Conservation (phyloP, 2,113 vertebrate species). For the Corythaeola cristata region DNA sequence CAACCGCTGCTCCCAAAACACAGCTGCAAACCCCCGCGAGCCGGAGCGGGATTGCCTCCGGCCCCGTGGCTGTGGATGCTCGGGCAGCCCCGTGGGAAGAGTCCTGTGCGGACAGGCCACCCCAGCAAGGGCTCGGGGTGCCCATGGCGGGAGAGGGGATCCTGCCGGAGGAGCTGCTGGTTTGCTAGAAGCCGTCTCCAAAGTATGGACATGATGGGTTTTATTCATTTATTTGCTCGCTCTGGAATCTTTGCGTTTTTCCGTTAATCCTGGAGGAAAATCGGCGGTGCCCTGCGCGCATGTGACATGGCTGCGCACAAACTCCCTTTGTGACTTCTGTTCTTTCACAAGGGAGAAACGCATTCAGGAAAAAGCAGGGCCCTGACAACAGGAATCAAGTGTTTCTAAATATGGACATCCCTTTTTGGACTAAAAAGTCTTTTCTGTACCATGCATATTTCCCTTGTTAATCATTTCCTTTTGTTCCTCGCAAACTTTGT, state of each 20-base stretch:
- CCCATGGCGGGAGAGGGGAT: neutral
- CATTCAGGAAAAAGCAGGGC: conserved; percentile 41
- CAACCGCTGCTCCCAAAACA: neutral
- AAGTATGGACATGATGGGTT: neutral
- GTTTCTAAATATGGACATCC: conserved; percentile 69
- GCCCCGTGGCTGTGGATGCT: fast-evolving
- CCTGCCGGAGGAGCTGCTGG: fast-evolving
- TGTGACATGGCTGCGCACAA: neutral
- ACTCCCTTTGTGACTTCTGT: conserved; percentile 44
- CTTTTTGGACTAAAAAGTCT: conserved; percentile 65
- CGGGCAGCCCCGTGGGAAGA: fast-evolving
- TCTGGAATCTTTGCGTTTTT: conserved; percentile 16
- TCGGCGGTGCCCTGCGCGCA: neutral
- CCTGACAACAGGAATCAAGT: conserved; percentile 55
- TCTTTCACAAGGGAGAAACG: neutral
- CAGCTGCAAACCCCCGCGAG: neutral
- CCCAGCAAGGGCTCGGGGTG: neutral
- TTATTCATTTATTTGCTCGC: neutral
- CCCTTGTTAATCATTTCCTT: conserved; percentile 72
- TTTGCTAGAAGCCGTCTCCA: neutral
- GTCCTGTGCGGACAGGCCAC: neutral
- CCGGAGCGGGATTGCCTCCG: neutral
- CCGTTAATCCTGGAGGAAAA: neutral
- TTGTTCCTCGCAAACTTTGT: conserved; percentile 54
- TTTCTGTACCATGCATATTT: conserved; percentile 61